Conservation (phyloP, 2,797 vertebrate genomes). For the Sandelia bainsii region DNA sequence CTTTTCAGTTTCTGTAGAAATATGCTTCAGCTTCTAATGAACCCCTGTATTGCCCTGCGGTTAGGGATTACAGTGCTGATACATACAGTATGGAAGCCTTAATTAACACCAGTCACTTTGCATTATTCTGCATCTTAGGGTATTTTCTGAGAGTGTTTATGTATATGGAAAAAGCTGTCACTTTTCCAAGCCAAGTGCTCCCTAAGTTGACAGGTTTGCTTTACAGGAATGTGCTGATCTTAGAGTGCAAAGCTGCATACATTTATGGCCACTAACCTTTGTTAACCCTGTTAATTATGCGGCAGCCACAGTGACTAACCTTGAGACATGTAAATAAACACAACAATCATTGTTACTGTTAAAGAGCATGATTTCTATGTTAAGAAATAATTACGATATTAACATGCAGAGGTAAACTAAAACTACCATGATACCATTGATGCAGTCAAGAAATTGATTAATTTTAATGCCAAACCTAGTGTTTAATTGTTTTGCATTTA, state of each 20-base stretch:
- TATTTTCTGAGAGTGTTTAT: conserved; percentile 48
- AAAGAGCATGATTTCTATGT: conserved; percentile 16
- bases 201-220: conserved; percentile 57
- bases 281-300: conserved; percentile 56
- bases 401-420: not conserved
- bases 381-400: conserved; percentile 18
- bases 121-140: conserved; percentile 47
- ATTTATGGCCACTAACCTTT: conserved; percentile 52
- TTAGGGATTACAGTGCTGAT: conserved; percentile 37
- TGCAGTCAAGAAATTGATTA: too few species aligned
- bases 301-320: conserved; percentile 30
- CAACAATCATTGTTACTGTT: conserved; percentile 29
- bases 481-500: conserved; percentile 24
- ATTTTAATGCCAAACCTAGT: too few species aligned
- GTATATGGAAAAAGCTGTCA: conserved; percentile 59
- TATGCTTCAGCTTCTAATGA: conserved; percentile 33
- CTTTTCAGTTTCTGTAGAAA: conserved; percentile 26
- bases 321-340: conserved; percentile 47
- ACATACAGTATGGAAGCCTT: conserved; percentile 29
- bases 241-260: conserved; percentile 23
- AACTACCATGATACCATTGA: too few species aligned
- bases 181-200: conserved; percentile 39
- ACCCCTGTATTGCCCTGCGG: conserved; percentile 17
- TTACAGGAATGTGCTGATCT: conserved; percentile 58
- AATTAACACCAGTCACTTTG: conserved; percentile 68